Conservation (phyloP, 2,113 vertebrate species). For the Pimephales promelas region DNA sequence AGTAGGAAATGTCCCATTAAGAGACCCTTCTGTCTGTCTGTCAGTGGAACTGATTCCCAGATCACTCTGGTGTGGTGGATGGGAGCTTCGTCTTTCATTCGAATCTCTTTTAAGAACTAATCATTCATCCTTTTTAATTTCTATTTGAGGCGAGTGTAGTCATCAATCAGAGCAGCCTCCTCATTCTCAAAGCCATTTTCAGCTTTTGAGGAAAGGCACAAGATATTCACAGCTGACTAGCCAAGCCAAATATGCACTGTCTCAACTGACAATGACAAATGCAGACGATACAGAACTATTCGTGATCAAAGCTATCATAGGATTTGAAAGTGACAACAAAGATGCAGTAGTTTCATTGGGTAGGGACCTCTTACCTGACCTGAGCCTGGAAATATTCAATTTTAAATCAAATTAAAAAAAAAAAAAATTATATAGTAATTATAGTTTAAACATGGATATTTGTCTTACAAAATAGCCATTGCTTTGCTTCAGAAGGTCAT, state of each 20-base stretch:
- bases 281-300: constrained; percentile 8
- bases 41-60: constrained; percentile 29
- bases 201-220: constrained; percentile 46
- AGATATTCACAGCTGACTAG: constrained; percentile 46
- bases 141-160: constrained; percentile 51
- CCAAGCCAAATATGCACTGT: constrained; percentile 41
- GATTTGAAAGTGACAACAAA: neutral
- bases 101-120: constrained; percentile 47
- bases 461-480: too few species aligned
- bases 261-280: constrained; percentile 56
- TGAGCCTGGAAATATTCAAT: neutral
- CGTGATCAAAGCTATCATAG: constrained; percentile 18
- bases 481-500: too few species aligned
- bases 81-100: constrained; percentile 27
- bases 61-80: constrained; percentile 10
- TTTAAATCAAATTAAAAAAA: too few species aligned
- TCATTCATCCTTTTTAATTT: constrained; percentile 53
- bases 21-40: constrained; percentile 19
- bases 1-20: constrained; percentile 43
- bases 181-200: constrained; percentile 29
- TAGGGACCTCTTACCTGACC: neutral
- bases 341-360: neutral
- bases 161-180: constrained; percentile 51
- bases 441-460: too few species aligned
- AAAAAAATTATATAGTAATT: too few species aligned